A percentile compares a stretch with the other conserved stretches of the same genome.
These are phyloP conservation scores for Papilio aristodemus DNA, from an alignment of 1,140 invertebrate genomes.

Conservation along the genomic window DNA sequence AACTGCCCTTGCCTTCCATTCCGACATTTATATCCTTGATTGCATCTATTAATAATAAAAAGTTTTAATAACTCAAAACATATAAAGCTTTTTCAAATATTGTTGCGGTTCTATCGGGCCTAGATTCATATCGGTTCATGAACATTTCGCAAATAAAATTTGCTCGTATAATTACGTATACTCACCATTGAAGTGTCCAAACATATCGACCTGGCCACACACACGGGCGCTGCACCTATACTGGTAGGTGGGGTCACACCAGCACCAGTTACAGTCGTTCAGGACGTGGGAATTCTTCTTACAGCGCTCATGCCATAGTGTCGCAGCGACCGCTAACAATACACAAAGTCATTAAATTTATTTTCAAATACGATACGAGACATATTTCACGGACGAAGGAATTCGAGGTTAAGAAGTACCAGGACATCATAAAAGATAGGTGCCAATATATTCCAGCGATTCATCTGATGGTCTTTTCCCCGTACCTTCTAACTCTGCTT, in stretches of 20 bases:
- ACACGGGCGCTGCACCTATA: slow-evolving; percentile 53
- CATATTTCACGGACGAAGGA: no score
- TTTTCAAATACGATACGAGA: slow-evolving; percentile 20
- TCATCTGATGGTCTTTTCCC: no score
- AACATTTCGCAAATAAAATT: no score
- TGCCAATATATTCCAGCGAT: no score
- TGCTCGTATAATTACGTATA: not conserved
- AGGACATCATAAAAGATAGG: no score
- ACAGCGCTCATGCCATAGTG: slow-evolving; percentile 49
- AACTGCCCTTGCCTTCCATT: slow-evolving; percentile 67
- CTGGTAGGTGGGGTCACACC: slow-evolving; percentile 41
- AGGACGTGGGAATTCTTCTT: slow-evolving; percentile 41
- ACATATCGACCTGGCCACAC: slow-evolving; percentile 60
- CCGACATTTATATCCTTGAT: slow-evolving; percentile 61
- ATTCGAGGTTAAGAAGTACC: no score
- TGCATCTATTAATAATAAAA: slow-evolving; percentile 51
- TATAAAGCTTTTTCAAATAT: not conserved
- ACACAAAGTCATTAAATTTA: slow-evolving; percentile 21
- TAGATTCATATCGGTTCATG: no score
- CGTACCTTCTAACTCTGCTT: no score
- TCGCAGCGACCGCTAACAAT: slow-evolving; percentile 43
- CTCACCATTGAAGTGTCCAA: slow-evolving; percentile 68
- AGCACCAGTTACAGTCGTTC: slow-evolving; percentile 72
- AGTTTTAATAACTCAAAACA: not conserved
- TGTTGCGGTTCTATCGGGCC: no score